phyloP scores from a whole-genome alignment of 2,888 invertebrate genomes.

The Parnassius apollo region DNA sequence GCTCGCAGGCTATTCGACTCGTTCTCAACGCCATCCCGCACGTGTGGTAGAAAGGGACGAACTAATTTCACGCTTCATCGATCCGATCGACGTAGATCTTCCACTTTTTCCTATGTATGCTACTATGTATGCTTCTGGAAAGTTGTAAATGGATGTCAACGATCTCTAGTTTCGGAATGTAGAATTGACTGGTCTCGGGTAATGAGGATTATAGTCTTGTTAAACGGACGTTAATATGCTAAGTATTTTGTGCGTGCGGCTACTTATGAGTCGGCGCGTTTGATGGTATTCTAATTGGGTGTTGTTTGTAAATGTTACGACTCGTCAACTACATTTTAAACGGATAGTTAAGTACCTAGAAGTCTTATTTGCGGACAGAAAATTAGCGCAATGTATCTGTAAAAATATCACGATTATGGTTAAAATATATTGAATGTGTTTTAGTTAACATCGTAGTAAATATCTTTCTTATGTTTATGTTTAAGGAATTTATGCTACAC shows the following conservation, averaged over 20 bases:
- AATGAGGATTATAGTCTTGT: slow-evolving; percentile 19
- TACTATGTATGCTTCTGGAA: slow-evolving; percentile 23
- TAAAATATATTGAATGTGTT: background rate
- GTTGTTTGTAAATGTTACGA: slow-evolving; percentile 5
- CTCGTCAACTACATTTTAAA: background rate
- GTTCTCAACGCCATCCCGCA: slow-evolving; percentile 37
- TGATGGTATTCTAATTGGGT: slow-evolving; percentile 14
- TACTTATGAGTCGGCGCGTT: slow-evolving; percentile 17
- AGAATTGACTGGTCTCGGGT: slow-evolving; percentile 17
- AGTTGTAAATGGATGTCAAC: slow-evolving; percentile 20
- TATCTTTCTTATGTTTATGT: too few species aligned
- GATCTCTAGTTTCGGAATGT: slow-evolving; percentile 25
- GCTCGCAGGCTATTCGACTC: slow-evolving; percentile 45
- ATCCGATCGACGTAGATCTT: slow-evolving; percentile 48
- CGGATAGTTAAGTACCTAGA: slow-evolving; percentile 1
- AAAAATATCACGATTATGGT: too few species aligned
- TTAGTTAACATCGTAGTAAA: too few species aligned
- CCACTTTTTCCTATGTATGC: slow-evolving; percentile 23
- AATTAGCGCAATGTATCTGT: background rate
- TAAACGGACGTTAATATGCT: slow-evolving; percentile 7
- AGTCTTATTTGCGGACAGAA: background rate
- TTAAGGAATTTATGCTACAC: too few species aligned
- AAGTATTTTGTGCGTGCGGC: slow-evolving; percentile 4
- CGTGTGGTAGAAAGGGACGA: slow-evolving; percentile 47
- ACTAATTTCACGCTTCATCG: slow-evolving; percentile 58